phyloP scores from a whole-genome alignment of 1,140 invertebrate species.

The Bombus confusus region DNA sequence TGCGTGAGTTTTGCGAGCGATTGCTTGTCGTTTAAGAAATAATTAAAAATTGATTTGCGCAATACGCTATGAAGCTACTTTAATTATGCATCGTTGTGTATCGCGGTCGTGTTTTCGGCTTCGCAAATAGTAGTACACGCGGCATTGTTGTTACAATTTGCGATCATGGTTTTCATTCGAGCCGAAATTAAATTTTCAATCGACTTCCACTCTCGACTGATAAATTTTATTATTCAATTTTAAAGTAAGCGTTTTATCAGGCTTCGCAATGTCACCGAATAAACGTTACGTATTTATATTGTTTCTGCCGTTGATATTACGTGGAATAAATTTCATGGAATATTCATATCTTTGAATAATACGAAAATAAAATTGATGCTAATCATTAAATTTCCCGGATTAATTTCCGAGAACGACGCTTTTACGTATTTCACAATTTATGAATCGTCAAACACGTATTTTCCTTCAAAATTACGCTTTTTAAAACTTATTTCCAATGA shows the following conservation, averaged over 20 bases:
- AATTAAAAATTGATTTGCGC: conserved; percentile 6
- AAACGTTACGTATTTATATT: background rate
- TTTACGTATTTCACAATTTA: background rate
- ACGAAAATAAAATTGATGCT: background rate
- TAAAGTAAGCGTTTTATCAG: background rate
- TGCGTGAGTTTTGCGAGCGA: background rate
- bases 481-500: background rate
- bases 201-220: background rate
- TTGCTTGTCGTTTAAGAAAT: conserved; percentile 10
- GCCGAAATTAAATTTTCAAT: conserved; percentile 4
- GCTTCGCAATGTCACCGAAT: background rate
- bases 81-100: conserved; percentile 15
- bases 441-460: background rate
- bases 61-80: background rate
- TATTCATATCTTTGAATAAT: background rate
- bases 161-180: background rate
- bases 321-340: background rate
- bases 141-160: background rate
- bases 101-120: background rate
- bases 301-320: background rate
- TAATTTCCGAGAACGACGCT: background rate
- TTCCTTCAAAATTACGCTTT: background rate
- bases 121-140: background rate
- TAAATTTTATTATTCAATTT: conserved; percentile 13
- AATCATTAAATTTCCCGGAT: background rate